Percentiles rank a stretch among this genome's conserved stretches.
These are phyloP conservation scores for Pimpla rufipes DNA, from an alignment of 2,888 invertebrate genomes.

Conservation along the genomic window DNA sequence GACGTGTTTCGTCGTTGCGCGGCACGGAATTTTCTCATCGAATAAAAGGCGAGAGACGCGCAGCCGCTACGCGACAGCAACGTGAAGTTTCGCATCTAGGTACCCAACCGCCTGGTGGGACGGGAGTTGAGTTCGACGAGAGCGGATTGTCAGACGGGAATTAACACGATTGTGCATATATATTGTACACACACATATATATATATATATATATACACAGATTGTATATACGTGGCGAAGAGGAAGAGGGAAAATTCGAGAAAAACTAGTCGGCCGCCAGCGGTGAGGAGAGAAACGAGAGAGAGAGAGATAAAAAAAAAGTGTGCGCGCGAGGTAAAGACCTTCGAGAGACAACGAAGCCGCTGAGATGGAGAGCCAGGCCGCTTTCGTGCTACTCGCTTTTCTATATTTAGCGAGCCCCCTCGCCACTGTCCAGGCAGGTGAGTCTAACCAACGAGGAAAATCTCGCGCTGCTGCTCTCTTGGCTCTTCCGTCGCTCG, in stretches of 20 bases:
- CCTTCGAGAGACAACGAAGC: constrained; percentile 63
- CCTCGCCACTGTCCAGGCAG: constrained; percentile 82
- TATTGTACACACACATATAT: no score
- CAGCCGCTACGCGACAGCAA: not conserved
- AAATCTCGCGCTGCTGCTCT: constrained; percentile 6
- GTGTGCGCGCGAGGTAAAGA: constrained; percentile 37
- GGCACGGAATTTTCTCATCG: constrained; percentile 2
- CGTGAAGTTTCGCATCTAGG: not conserved
- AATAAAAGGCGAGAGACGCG: not conserved
- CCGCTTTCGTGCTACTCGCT: constrained; percentile 80
- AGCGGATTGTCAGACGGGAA: not conserved
- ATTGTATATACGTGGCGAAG: not conserved
- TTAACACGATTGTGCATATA: not conserved
- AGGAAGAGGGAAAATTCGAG: constrained; percentile 7
- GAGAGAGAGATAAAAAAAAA: constrained; percentile 1
- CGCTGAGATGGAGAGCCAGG: constrained; percentile 81
- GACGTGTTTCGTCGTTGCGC: constrained; percentile 6
- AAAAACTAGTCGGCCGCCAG: constrained; percentile 35
- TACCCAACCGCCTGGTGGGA: not conserved
- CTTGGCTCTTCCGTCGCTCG: not conserved
- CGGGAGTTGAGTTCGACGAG: constrained; percentile 1
- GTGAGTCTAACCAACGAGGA: constrained; percentile 75
- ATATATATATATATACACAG: not conserved
- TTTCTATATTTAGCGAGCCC: constrained; percentile 84
- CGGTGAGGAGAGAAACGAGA: constrained; percentile 33